Conservation (phyloP, 2,113 vertebrate species). For the Silurus glanis region DNA sequence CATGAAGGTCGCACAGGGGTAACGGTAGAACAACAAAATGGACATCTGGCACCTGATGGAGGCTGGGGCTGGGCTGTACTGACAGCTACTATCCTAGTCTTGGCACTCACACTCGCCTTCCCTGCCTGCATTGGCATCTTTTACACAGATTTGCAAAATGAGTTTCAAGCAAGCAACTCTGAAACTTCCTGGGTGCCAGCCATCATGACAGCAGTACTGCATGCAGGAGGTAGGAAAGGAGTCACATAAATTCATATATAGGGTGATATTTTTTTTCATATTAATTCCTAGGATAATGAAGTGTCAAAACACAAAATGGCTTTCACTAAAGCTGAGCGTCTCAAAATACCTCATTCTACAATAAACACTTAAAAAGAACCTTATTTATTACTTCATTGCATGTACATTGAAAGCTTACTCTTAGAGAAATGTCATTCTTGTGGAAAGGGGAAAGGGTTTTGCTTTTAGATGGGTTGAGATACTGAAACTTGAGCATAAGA, state of each 20-base stretch:
- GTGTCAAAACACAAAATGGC: neutral
- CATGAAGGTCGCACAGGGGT: neutral
- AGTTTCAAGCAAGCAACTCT: conserved; percentile 81
- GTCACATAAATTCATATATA: neutral
- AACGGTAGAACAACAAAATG: neutral
- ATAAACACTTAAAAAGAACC: neutral
- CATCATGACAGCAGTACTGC: conserved; percentile 76
- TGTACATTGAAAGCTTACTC: neutral
- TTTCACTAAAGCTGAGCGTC: neutral
- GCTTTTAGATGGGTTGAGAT: neutral
- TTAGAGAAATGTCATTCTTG: neutral
- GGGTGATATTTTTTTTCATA: neutral
- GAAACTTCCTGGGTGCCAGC: conserved; percentile 84
- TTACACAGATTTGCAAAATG: conserved; percentile 79
- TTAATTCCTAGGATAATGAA: neutral
- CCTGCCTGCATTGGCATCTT: conserved; percentile 77
- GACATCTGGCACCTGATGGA: conserved; percentile 58
- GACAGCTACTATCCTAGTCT: conserved; percentile 69
- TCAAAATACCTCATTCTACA: neutral
- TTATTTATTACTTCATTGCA: neutral
- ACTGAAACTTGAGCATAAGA: neutral
- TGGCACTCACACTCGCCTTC: conserved; percentile 79
- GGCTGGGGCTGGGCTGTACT: conserved; percentile 85
- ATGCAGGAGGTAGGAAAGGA: conserved; percentile 75
- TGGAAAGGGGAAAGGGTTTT: neutral